Base-by-base conservation (phyloP, 2,888 invertebrate genomes). In the Campopleginae sp. region DNA sequence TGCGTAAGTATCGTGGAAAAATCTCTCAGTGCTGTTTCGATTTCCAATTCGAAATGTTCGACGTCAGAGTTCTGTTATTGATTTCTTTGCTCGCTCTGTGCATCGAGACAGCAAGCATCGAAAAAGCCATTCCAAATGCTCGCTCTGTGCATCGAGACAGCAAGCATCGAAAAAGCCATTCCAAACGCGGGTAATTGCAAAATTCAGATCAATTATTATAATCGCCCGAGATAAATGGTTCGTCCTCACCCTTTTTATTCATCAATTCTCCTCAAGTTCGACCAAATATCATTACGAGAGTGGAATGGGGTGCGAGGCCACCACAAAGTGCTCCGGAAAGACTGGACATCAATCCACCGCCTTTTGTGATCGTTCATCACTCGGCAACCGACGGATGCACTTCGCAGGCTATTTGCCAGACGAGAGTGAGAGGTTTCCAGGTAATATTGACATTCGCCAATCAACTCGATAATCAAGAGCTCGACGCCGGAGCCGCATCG, bases 301-400 rank as follows among this genome's bases (percentile, higher is more conserved):
- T 88, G 17, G 88, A 92, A 88, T 95, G 95, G 95, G 94, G 93
- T 17, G 94, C 94, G 17, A 89, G 88, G 70, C 2, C 84, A 12
- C 86, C 93, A 1, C 89, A 85, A 76, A 48, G 19, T 1, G 12
- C 81, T n/a, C 23, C 74, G 4, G 0, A 63, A 2, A 68, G 87
- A 78, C 88, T 91, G 1, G 17, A n/a, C 6, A 80, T 86, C 33
- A 89, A 92, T 87, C 94, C 94, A 4, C 83, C 91, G 3, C 91
- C 94, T 12, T 93, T 92, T 2, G 92, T 95, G 1, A 88, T 95
- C 1, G 91, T 95, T 80, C 94, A 95, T 89, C 95, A 95, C 87
- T 93, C 94, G 3, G 93, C 90, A 6, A 90, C 91, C 1, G 88
- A 91, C 7, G 63, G 88, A 19, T 95, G 95, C 81, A 90, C 88